Percentiles rank a stretch among this genome's conserved stretches.
phyloP scores from a whole-genome alignment of 2,113 vertebrate genomes.

The Rhinolophus ferrumequinum region DNA sequence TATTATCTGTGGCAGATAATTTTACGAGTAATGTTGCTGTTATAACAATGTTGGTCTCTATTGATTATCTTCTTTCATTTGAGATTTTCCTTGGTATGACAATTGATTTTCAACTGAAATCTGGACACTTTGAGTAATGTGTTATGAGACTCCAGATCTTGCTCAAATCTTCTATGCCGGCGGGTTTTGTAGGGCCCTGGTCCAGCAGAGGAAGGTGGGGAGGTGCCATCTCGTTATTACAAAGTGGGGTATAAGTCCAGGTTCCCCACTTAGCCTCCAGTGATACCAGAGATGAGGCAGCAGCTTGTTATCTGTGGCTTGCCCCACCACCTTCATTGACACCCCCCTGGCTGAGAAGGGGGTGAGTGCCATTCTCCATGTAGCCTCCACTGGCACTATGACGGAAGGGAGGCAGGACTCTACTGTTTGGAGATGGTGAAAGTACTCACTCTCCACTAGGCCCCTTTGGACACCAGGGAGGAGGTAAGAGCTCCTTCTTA shows the following conservation, averaged over 20 bases:
- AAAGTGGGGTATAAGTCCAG: not conserved
- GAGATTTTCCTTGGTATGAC: not conserved
- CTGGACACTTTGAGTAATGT: not conserved
- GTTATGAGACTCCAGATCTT: not conserved
- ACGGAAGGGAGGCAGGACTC: not conserved
- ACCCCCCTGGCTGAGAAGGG: not conserved
- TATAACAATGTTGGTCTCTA: not conserved
- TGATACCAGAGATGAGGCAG: not conserved
- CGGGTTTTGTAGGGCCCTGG: not conserved
- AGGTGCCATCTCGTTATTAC: not conserved
- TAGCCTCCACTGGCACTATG: not conserved
- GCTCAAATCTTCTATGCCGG: not conserved
- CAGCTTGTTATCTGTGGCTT: not conserved
- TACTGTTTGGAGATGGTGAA: not conserved
- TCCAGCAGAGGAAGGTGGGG: not conserved
- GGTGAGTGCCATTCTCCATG: not conserved
- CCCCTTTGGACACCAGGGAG: not conserved
- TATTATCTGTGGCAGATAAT: not conserved
- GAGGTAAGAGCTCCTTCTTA: not conserved
- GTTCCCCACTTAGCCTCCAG: not conserved
- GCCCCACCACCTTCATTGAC: not conserved
- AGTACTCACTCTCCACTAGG: not conserved
- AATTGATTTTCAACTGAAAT: conserved; percentile 27
- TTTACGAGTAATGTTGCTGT: not conserved
- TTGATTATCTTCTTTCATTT: not conserved